A percentile compares a stretch with the other conserved stretches of the same genome.
Evolutionary conservation across 2,888 invertebrate genomes (phyloP).

Genomic region (Torymus texanus): DNA sequence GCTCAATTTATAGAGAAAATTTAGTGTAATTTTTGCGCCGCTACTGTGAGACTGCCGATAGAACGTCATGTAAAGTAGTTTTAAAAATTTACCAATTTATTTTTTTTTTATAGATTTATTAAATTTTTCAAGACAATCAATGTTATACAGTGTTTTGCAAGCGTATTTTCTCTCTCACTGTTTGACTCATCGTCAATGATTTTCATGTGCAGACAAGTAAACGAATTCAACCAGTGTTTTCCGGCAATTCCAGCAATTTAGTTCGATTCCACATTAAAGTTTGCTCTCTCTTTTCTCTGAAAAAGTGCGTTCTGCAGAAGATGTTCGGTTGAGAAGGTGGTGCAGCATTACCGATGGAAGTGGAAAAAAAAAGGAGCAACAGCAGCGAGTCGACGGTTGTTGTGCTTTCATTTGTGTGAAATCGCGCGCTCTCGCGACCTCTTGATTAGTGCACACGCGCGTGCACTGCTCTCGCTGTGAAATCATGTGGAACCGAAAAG

Average conservation of each 20-base stretch:
- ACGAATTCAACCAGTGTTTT: background rate
- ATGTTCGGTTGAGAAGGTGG: constrained; percentile 24
- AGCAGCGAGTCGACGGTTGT: constrained; percentile 42
- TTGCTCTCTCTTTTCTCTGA: constrained; percentile 17
- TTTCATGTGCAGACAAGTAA: background rate
- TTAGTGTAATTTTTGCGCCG: background rate
- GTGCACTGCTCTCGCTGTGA: constrained; percentile 56
- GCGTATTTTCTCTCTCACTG: background rate
- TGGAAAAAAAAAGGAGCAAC: constrained; percentile 41
- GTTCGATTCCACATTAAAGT: background rate
- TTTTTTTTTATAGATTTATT: background rate
- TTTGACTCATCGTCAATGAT: background rate
- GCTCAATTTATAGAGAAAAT: background rate
- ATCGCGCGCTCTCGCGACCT: constrained; percentile 43
- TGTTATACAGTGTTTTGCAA: background rate
- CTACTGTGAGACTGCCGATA: no score
- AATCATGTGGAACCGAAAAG: constrained; percentile 74
- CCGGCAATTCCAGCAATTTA: no score
- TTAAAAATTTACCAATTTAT: background rate
- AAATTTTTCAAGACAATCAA: background rate
- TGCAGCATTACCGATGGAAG: constrained; percentile 32
- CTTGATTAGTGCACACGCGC: constrained; percentile 33
- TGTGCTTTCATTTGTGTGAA: constrained; percentile 43
- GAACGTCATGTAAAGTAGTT: no score
- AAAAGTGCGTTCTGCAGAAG: constrained; percentile 27